Conservation (phyloP, 1,140 invertebrate genomes). For the Zaprionus vittiger region DNA sequence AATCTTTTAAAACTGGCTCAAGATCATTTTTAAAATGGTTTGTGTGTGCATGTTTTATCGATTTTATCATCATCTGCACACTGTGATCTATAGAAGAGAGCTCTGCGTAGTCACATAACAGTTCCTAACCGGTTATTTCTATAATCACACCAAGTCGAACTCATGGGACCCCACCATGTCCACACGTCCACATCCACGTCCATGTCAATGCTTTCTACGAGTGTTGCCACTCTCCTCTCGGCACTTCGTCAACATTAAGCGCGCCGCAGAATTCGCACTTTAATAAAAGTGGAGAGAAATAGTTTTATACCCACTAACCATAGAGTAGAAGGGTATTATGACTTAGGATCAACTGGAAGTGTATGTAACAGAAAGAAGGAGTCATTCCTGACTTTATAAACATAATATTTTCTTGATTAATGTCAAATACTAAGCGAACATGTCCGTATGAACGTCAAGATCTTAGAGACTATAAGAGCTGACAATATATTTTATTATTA, state of each 20-base stretch:
- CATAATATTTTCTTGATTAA: too few species aligned
- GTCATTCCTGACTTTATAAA: too few species aligned
- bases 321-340: too few species aligned
- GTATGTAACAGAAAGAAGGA: too few species aligned
- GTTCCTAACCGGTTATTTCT: conserved; percentile 30
- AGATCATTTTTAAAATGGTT: conserved; percentile 30
- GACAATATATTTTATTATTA: too few species aligned
- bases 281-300: conserved; percentile 59
- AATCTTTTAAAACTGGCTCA: conserved; percentile 17
- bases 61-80: conserved; percentile 21
- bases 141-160: conserved; percentile 21
- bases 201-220: conserved; percentile 30
- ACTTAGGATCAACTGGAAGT: too few species aligned
- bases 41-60: conserved; percentile 31
- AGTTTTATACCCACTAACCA: not conserved
- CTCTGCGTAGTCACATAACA: conserved; percentile 5
- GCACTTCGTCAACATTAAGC: conserved; percentile 60
- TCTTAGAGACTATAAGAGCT: too few species aligned
- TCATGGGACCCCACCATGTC: conserved; percentile 9
- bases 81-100: conserved; percentile 25
- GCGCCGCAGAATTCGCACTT: conserved; percentile 77
- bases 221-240: conserved; percentile 3
- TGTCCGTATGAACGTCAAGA: too few species aligned
- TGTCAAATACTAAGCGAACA: too few species aligned
- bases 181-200: conserved; percentile 8